These are phyloP conservation scores for Diceros bicornis DNA, from an alignment of 2,797 vertebrate species.

Conservation along the genomic window DNA sequence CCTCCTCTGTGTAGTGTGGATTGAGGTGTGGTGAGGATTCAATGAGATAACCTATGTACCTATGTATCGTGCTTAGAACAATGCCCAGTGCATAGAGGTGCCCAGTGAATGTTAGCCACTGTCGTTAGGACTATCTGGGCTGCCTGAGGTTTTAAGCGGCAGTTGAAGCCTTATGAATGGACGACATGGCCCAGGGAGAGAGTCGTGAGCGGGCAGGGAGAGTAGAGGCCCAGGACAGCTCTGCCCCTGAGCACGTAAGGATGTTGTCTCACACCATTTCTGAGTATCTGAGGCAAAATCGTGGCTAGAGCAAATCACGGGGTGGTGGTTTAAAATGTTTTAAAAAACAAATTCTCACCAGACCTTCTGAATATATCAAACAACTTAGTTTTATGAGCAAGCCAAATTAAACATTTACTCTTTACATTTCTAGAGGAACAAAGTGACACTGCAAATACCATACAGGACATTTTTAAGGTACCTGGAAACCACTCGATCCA, in stretches of 20 bases:
- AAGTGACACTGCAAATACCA: neutral
- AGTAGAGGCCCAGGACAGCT: neutral
- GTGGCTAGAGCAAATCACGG: neutral
- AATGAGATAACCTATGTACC: neutral
- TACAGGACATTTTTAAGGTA: neutral
- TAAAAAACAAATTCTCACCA: slow-evolving; percentile 1
- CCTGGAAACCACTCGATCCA: neutral
- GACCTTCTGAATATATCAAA: neutral
- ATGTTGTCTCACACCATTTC: neutral
- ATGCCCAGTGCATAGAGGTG: accelerated
- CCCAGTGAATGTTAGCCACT: accelerated
- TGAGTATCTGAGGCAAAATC: neutral
- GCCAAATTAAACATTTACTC: slow-evolving; percentile 4
- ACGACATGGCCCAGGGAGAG: too few species aligned
- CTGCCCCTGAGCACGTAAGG: neutral
- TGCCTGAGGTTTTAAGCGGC: neutral
- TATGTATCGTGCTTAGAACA: neutral
- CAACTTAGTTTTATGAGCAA: slow-evolving; percentile 24
- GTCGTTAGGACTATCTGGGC: neutral
- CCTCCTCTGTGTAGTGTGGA: neutral
- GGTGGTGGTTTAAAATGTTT: neutral
- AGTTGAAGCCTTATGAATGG: neutral
- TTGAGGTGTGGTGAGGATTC: neutral
- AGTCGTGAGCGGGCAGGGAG: too few species aligned
- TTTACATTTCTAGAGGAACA: neutral